Conservation (phyloP, 2,888 invertebrate genomes). For the Torymus aiolomorphi region DNA sequence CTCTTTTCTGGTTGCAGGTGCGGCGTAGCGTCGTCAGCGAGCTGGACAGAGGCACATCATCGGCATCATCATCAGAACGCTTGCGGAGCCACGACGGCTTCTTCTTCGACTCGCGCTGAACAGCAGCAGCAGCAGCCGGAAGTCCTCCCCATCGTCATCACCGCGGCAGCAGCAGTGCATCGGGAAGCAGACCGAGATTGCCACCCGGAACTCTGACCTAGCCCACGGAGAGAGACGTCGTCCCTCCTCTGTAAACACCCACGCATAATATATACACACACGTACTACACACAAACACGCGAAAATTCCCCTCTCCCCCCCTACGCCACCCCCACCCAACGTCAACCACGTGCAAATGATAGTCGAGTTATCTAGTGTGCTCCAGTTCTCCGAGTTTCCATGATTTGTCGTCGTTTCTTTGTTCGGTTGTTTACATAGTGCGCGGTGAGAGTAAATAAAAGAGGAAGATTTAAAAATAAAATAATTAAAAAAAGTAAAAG, state of each 20-base stretch:
- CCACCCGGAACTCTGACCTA: conserved; percentile 65
- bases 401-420: conserved; percentile 34
- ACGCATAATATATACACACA: background rate
- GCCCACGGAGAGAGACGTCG: conserved; percentile 12
- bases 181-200: conserved; percentile 59
- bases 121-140: conserved; percentile 63
- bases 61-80: conserved; percentile 64
- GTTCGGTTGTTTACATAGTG: conserved; percentile 51
- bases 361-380: conserved; percentile 63
- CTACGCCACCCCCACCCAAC: conserved; percentile 60
- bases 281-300: background rate
- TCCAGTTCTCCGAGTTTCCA: conserved; percentile 67
- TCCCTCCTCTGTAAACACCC: conserved; percentile 18
- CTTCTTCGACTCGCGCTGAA: conserved; percentile 57
- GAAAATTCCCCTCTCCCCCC: background rate
- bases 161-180: conserved; percentile 1
- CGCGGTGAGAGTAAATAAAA: conserved; percentile 46
- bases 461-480: conserved; percentile 45
- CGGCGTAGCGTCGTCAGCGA: conserved; percentile 74
- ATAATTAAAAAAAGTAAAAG: no score
- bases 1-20: conserved; percentile 69
- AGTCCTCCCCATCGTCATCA: conserved; percentile 63
- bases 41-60: conserved; percentile 70
- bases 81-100: conserved; percentile 64
- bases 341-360: conserved; percentile 23